A percentile compares a stretch with the other conserved stretches of the same genome.
phyloP scores from a whole-genome alignment of 2,888 invertebrate genomes.

The Pycnomerus fuliginosus region DNA sequence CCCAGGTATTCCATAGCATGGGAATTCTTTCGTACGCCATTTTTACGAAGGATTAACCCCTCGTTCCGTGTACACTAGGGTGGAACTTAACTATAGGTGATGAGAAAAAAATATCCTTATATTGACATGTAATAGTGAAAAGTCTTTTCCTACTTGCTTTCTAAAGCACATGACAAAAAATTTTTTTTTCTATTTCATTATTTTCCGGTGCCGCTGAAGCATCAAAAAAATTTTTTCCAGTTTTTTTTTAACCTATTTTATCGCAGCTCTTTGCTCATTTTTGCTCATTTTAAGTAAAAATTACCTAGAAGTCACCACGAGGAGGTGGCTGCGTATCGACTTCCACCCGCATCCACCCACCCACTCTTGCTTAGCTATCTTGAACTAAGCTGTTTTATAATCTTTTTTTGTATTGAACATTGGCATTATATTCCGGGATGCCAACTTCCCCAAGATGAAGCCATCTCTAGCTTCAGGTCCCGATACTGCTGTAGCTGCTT shows the following conservation, averaged over 20 bases:
- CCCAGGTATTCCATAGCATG: too few relatives aligned
- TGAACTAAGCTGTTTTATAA: constrained; percentile 1
- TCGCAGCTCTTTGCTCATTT: constrained; percentile 1
- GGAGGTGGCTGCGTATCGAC: constrained; percentile 4
- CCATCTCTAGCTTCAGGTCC: constrained; percentile 1
- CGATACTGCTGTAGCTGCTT: neutral
- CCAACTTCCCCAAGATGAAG: neutral
- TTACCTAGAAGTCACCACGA: constrained; percentile 1
- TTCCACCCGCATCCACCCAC: constrained; percentile 1
- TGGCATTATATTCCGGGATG: constrained; percentile 1
- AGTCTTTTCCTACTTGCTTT: neutral
- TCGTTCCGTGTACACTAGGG: too few relatives aligned
- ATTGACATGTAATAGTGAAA: constrained; percentile 5
- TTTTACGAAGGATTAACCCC: too few relatives aligned
- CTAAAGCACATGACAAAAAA: neutral
- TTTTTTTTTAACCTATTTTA: neutral
- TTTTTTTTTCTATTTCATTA: neutral
- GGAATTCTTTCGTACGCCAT: too few relatives aligned
- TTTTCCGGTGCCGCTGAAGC: constrained; percentile 1
- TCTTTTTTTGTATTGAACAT: neutral
- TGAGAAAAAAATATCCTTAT: neutral
- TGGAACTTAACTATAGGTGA: neutral
- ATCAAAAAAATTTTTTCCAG: constrained; percentile 1
- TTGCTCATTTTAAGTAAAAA: constrained; percentile 1
- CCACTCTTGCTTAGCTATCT: neutral